Evolutionary conservation across 2,797 vertebrate genomes (phyloP), one percentile per base, ranked within the genome.

Genomic region (Anguilla megastoma): DNA sequence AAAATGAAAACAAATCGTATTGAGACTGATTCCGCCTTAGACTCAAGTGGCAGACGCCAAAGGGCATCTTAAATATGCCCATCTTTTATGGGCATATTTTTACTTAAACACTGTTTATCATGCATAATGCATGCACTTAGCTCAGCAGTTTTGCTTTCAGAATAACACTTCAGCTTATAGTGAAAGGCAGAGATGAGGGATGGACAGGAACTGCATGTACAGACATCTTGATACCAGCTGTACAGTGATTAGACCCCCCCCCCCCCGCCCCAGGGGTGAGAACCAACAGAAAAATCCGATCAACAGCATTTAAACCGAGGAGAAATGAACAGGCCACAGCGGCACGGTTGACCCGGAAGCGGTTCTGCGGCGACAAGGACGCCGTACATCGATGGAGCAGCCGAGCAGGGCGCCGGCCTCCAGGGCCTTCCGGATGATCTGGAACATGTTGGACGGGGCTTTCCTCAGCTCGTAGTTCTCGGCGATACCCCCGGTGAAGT

Each of bases 401-500:
- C 97, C 97, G 87, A 99, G 91, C 56, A 99, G 93, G 0, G 97
- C 97, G 2, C 97, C 97, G 0, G 94, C 91, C 0, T 90, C 91
- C 88, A 98, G 90, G 33, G 97, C 97, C 90, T 95, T 97, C 93
- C 86, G 88, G 74, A 99, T 95, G 84, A 97, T 96, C 41, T 96
- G 92, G 87, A 96, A 98, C 48, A 99, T 93, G 2, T 95, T 91
- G 0, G 93, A 58, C 0, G 97, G 97, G 24, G 97, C 95, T 9
- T 92, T 95, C 85, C 85, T 88, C 85, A 98, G 91, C 30, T 94
- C 90, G 16, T 96, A 98, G 0, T 90, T 95, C 92, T 99, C 98
- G 0, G 96, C 95, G 41, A 99, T 98, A 48, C 98, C 98, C 3
- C 98, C 98, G 0, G 97, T 99, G 93, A 98, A 99, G 91, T 98